Evolutionary conservation across 2,888 invertebrate species (phyloP).

Genomic region (Tyria jacobaeae): DNA sequence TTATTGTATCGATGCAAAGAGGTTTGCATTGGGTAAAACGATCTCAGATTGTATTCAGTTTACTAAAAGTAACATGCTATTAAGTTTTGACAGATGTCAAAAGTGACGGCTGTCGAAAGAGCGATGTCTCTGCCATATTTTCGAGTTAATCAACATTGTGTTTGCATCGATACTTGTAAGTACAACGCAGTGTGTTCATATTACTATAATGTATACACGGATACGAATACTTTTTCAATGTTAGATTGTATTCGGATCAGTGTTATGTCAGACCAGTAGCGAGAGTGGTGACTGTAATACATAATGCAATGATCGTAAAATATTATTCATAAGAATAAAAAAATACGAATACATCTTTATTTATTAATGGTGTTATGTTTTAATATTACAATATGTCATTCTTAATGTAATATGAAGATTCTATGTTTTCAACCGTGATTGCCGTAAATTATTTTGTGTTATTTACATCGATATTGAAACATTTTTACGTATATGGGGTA

Average conservation of each 20-base stretch:
- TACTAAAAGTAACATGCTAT: not conserved
- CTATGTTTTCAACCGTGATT: not conserved
- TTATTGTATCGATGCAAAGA: constrained; percentile 28
- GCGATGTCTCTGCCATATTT: constrained; percentile 4
- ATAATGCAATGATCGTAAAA: constrained; percentile 26
- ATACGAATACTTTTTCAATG: constrained; percentile 10
- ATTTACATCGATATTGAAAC: constrained; percentile 27
- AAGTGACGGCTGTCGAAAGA: constrained; percentile 7
- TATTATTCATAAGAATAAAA: constrained; percentile 18
- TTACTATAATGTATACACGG: constrained; percentile 17
- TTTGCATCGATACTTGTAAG: constrained; percentile 39
- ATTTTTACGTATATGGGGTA: constrained; percentile 34
- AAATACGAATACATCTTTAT: constrained; percentile 26
- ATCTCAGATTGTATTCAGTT: constrained; percentile 13
- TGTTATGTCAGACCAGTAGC: constrained; percentile 29
- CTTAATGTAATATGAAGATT: not conserved
- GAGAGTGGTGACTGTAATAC: constrained; percentile 26
- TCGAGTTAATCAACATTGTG: constrained; percentile 8
- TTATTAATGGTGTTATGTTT: constrained; percentile 19
- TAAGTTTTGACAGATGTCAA: constrained; percentile 11
- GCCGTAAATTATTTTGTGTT: not conserved
- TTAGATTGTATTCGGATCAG: constrained; percentile 19
- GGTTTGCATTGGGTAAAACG: constrained; percentile 10
- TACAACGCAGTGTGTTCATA: constrained; percentile 49
- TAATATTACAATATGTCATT: constrained; percentile 30